Evolutionary conservation across 2,888 invertebrate species (phyloP).

Genomic region (Drosophila paranaensis): DNA sequence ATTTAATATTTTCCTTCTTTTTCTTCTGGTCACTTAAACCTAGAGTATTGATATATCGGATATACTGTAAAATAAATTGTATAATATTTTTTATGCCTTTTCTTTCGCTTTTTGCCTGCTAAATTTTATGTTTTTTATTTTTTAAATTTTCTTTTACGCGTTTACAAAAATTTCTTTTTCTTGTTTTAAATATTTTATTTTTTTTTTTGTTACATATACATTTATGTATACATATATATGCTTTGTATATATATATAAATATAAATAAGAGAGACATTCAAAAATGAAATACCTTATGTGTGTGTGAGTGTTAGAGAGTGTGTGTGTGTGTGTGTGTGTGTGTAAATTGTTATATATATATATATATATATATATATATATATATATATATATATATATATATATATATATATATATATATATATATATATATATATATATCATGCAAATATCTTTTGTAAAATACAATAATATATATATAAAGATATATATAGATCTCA

Average conservation of each 20-base stretch:
- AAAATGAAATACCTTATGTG: slow-evolving; percentile 54
- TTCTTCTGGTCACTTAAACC: slow-evolving; percentile 69
- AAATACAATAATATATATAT: slow-evolving; percentile 42
- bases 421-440: slow-evolving; percentile 10
- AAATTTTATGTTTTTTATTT: slow-evolving; percentile 9
- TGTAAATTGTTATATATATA: slow-evolving; percentile 43
- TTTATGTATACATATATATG: slow-evolving; percentile 21
- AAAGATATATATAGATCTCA: slow-evolving; percentile 15
- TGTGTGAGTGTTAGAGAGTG: slow-evolving; percentile 14
- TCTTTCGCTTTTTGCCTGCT: slow-evolving; percentile 4
- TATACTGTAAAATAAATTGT: slow-evolving; percentile 80
- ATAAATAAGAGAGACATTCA: slow-evolving; percentile 55
- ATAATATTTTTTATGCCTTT: slow-evolving; percentile 67
- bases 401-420: slow-evolving; percentile 10
- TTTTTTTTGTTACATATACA: slow-evolving; percentile 29
- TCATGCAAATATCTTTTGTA: slow-evolving; percentile 24
- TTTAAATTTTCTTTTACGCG: slow-evolving; percentile 19
- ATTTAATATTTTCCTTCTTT: slow-evolving; percentile 47
- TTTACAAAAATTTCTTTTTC: slow-evolving; percentile 26
- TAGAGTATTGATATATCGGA: slow-evolving; percentile 77
- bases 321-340: slow-evolving; percentile 16
- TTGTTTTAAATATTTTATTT: slow-evolving; percentile 5
- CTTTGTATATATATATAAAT: slow-evolving; percentile 36
- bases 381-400: slow-evolving; percentile 8
- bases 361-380: slow-evolving; percentile 5